Evolutionary conservation across 2,797 vertebrate species (phyloP), one percentile per base, ranked within the genome.

Genomic region (Anguilla megastoma): DNA sequence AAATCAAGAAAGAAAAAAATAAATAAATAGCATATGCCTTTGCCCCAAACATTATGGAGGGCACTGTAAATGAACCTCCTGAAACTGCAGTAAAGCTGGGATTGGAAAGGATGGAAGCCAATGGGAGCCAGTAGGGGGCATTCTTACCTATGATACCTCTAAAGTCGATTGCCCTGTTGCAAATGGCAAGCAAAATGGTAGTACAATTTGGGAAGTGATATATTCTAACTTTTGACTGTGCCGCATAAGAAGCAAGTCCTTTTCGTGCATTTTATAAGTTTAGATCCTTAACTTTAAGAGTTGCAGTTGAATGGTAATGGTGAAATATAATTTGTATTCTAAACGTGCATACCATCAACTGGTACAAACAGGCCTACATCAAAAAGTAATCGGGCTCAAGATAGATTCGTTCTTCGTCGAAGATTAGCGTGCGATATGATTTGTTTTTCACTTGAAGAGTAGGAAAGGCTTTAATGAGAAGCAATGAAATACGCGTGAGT

Each of bases 81-180:
- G 41, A 45, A 76, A 36, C 74, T 41, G 74, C 41, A 76, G 36
- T 3, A 14, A 41, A 41, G 71, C 16, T 48, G 41, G 45, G 79
- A 48, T 21, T 21, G 6, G 45, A 9, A 82, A 9, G 54, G 80
- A 45, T 30, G 14, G 27, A 33, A 27, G 18, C 6, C 60, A 30
- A 36, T n/a, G n/a, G n/a, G n/a, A 54, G 82, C 91, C 93, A 92
- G 85, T 69, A 94, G 94, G 87, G 91, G 93, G 92, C 91, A 91
- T 63, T 52, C 27, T 7, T 0, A 87, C 89, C 86, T 89, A 33
- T 83, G 45, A 30, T 33, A 50, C 33, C 30, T 16, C 27, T 18
- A 41, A 79, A 24, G 12, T 30, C 16, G 41, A 48, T 24, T 7
- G 24, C 0, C 0, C 1, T 69, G 8, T 69, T 69, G n/a, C 63